Evolutionary conservation across 2,888 invertebrate species (phyloP), one percentile per base, ranked within the genome.

Genomic region (Lycophotia porphyrea): DNA sequence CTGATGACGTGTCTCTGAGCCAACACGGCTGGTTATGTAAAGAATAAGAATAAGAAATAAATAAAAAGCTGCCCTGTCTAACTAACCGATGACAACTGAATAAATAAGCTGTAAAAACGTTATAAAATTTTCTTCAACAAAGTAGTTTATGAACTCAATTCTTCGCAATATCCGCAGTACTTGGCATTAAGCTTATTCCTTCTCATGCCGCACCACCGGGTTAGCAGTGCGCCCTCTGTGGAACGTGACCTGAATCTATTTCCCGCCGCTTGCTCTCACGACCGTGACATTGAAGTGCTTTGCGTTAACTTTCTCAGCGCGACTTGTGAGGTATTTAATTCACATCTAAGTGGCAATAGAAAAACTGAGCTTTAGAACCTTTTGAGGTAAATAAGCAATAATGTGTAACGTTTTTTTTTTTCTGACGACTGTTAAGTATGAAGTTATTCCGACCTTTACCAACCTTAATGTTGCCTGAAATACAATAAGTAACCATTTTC

Each of bases 141-240:
- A 64, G 42, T 55, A 1, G 42, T 52, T 52, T 36, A 42, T 52
- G 34, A n/a, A 31, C 24, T 36, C 36, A 66, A 44, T 55, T 44
- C 44, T 66, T 36, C 27, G 9, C 42, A 24, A 55, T 44, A 66
- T 11, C n/a, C n/a, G 8, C 47, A 47, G 47, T 47, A 11, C 13
- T 49, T 31, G n/a, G 21, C 55, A 21, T 44, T 65, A 36, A 47
- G n/a, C 11, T 55, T 75, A 39, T 73, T 55, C 18, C 24, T 52
- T 21, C 9, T 27, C 4, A 21, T 24, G 15, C n/a, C 36, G 36
- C 24, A 27, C 21, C 8, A 27, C 21, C 8, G 31, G 47, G 47
- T 47, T 47, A 76, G 44, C 58, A 1, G 47, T 15, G 36, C 66
- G 66, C 55, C 68, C 75, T 76, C 76, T 76, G 67, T 58, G 47